Evolutionary conservation across 2,113 vertebrate species (phyloP), one percentile per base, ranked within the genome.

Genomic region (Misgurnus anguillicaudatus): DNA sequence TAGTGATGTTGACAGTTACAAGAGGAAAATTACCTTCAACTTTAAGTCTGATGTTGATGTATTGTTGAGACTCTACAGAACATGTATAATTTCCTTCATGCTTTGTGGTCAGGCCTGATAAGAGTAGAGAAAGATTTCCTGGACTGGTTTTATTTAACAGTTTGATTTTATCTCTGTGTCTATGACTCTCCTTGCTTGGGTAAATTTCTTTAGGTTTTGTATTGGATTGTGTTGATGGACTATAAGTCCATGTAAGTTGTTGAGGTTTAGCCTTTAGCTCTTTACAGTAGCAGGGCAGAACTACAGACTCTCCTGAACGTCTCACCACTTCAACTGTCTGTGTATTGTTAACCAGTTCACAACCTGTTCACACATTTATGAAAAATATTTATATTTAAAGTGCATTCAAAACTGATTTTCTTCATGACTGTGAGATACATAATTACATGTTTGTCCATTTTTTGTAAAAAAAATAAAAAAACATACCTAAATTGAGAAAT

Each of bases 51-150:
- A 62, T 48, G 4, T 53, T 10, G n/a, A 7, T 1, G 24, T 2
- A 6, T 16, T 14, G 41, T 16, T 14, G 41, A 7, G 1, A n/a
- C 14, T 6, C 45, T 39, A 47, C 3, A 71, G 16, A n/a, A 16
- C 77, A 79, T 17, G 7, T 38, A 47, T 79, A 79, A 0, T 0
- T 0, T 10, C 68, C 69, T 41, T 45, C 6, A 17, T 79, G 66
- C 57, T 71, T 16, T 48, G 5, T 13, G 45, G 51, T 68, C 64
- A 78, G 64, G 14, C 60, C 7, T 68, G 64, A 78, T 68, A 68
- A 68, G 51, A 65, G 64, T 8, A 78, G 51, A 68, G 64, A 78
- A 38, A 78, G 64, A 60, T 68, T 60, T 36, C 51, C 65, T 60
- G 76, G 51, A 45, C 5, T 16, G 21, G 17, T 38, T 47, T 31